phyloP scores from a whole-genome alignment of 2,113 vertebrate genomes.

The Phodopus roborovskii region DNA sequence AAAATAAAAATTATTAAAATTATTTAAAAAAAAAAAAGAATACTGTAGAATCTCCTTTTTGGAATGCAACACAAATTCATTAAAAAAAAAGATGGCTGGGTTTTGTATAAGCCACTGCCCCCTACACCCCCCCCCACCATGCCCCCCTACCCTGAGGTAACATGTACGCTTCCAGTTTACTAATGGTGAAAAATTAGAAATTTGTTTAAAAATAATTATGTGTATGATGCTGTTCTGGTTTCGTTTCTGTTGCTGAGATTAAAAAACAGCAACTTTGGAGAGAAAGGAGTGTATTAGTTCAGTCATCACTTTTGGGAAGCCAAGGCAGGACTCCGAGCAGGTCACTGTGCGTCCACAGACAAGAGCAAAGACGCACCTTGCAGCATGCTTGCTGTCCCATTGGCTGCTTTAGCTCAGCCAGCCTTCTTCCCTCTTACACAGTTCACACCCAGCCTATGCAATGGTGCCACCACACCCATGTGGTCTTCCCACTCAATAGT shows the following conservation, averaged over 20 bases:
- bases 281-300: neutral
- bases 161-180: neutral
- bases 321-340: neutral
- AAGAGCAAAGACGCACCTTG: neutral
- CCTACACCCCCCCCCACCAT: too few species aligned
- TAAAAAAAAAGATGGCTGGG: neutral
- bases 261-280: neutral
- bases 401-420: neutral
- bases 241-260: neutral
- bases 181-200: neutral
- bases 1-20: too few species aligned
- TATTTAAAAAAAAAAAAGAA: neutral
- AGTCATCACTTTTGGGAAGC: neutral
- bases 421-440: neutral
- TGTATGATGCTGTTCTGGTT: neutral
- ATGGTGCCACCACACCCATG: neutral
- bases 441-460: neutral
- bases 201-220: neutral
- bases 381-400: neutral
- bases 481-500: neutral
- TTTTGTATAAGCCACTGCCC: neutral
- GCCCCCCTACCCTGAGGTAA: neutral
- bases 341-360: neutral
- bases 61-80: constrained; percentile 7
- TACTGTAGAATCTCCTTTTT: neutral